Percentiles rank a stretch among this genome's conserved stretches.
These are phyloP conservation scores for Microplitis deprimator DNA, from an alignment of 2,888 invertebrate genomes.

Conservation along the genomic window DNA sequence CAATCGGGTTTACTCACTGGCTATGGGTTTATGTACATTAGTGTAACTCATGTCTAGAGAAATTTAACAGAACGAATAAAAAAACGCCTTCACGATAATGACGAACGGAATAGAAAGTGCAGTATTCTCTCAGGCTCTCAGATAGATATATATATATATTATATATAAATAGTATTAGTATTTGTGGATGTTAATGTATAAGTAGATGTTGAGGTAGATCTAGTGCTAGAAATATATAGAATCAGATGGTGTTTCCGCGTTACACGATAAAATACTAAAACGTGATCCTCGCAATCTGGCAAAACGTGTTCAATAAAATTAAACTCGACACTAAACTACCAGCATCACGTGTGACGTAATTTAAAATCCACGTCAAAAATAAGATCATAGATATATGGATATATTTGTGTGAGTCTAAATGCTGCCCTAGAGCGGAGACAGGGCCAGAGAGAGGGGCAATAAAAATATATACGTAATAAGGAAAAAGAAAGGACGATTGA, in stretches of 20 bases:
- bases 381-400: background rate
- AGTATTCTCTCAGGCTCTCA: constrained; percentile 39
- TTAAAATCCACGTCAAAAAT: background rate
- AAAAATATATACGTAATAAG: too few relatives aligned
- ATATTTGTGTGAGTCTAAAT: background rate
- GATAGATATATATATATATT: background rate
- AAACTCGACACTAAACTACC: background rate
- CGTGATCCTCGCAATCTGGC: constrained; percentile 2
- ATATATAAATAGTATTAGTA: constrained; percentile 24
- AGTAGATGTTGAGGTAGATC: too few relatives aligned
- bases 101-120: constrained; percentile 54
- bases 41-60: constrained; percentile 41
- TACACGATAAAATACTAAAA: constrained; percentile 13
- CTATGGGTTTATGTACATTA: constrained; percentile 1
- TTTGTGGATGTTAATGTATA: constrained; percentile 25
- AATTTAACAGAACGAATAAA: constrained; percentile 40
- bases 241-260: constrained; percentile 7
- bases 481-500: background rate
- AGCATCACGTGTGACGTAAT: constrained; percentile 4
- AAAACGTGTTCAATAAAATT: constrained; percentile 20
- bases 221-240: constrained; percentile 9
- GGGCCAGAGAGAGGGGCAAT: too few relatives aligned
- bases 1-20: constrained; percentile 18
- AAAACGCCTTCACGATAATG: constrained; percentile 46
- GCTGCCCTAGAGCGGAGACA: too few relatives aligned